Percentiles rank a stretch among this genome's conserved stretches.
Conservation (phyloP, 2,797 vertebrate species). For the Chiroxiphia lanceolata region DNA sequence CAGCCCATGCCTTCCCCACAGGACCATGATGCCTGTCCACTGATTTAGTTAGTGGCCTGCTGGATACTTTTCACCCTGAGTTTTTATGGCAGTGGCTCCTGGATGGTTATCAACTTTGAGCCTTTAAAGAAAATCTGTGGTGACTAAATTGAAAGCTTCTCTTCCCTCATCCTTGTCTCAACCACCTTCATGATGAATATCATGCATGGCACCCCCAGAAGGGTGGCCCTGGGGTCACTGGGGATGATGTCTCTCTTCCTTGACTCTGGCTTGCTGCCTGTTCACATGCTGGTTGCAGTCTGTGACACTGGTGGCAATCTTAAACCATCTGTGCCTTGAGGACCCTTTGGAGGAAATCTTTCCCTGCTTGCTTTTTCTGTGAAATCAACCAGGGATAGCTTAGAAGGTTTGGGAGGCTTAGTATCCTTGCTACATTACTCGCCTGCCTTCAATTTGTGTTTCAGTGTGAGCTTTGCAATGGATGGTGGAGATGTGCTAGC, state of each 20-base stretch:
- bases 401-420: not conserved
- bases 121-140: not conserved
- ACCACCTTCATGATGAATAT: not conserved
- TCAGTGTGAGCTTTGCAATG: not conserved
- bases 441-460: not conserved
- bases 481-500: not conserved
- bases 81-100: not conserved
- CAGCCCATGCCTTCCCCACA: accelerated
- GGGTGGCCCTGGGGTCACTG: not conserved
- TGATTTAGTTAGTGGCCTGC: not conserved
- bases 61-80: not conserved
- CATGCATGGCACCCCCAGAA: accelerated
- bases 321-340: not conserved
- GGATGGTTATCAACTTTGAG: not conserved
- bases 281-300: not conserved
- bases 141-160: accelerated
- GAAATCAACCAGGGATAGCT: not conserved
- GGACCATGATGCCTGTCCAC: not conserved
- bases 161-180: not conserved
- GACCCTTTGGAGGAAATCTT: not conserved
- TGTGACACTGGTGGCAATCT: not conserved
- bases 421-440: accelerated
- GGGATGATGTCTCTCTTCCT: not conserved
- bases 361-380: not conserved
- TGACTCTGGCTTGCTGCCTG: not conserved